Evolutionary conservation across 2,797 vertebrate genomes (phyloP).

Genomic region (Sebastes hubbsi): DNA sequence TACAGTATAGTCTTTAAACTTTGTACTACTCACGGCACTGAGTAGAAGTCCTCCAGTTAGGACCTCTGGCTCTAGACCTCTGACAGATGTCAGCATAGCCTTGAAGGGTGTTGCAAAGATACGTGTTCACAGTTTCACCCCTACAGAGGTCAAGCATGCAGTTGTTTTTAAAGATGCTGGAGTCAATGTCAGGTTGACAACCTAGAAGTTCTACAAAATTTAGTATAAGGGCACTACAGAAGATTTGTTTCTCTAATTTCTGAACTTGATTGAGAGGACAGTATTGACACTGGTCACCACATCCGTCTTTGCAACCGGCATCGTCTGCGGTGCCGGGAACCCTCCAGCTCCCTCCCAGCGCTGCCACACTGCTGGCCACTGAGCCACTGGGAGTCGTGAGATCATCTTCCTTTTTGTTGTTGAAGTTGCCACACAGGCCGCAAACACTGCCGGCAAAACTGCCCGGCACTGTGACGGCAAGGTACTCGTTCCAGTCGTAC

Average conservation of each 20-base stretch:
- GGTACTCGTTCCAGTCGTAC: slow-evolving; percentile 81
- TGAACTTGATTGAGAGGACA: slow-evolving; percentile 31
- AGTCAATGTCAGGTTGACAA: slow-evolving; percentile 64
- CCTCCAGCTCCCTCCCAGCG: slow-evolving; percentile 79
- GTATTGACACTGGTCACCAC: slow-evolving; percentile 35
- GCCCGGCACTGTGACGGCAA: slow-evolving; percentile 72
- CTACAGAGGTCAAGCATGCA: slow-evolving; percentile 80
- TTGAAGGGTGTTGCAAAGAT: slow-evolving; percentile 72
- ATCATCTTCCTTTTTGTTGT: slow-evolving; percentile 72
- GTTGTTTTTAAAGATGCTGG: slow-evolving; percentile 62
- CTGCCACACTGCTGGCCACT: background rate
- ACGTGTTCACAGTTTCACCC: slow-evolving; percentile 8
- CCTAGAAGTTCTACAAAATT: slow-evolving; percentile 58
- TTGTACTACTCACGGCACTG: slow-evolving; percentile 80
- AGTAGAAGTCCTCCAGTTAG: slow-evolving; percentile 74
- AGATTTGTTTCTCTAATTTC: slow-evolving; percentile 19
- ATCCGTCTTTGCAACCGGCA: slow-evolving; percentile 67
- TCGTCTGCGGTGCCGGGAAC: slow-evolving; percentile 30
- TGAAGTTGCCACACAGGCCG: slow-evolving; percentile 85
- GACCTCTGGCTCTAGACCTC: slow-evolving; percentile 54
- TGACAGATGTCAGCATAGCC: slow-evolving; percentile 76
- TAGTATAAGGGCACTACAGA: slow-evolving; percentile 37
- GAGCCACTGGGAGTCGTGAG: slow-evolving; percentile 14
- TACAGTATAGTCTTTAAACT: background rate
- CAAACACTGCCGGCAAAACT: slow-evolving; percentile 72